Conservation (phyloP, 2,888 invertebrate species). For the Tenthredo notha region DNA sequence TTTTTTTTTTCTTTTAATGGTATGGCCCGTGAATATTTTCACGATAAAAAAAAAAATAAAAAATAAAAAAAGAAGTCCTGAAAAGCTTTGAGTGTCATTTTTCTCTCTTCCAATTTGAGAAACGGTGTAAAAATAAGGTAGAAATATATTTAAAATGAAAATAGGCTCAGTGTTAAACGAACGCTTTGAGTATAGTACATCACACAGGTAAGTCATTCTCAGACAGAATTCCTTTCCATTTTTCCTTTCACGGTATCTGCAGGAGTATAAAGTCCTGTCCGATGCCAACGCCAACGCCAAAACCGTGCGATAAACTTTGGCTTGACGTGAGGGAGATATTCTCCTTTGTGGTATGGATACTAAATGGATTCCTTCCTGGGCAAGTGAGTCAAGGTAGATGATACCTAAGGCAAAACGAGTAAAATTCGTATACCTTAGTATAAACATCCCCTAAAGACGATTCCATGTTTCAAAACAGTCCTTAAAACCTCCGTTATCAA, state of each 20-base stretch:
- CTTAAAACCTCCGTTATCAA: slow-evolving; percentile 10
- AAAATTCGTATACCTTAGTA: not conserved
- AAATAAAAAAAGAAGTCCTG: not conserved
- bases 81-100: not conserved
- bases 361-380: slow-evolving; percentile 34
- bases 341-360: slow-evolving; percentile 21
- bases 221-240: slow-evolving; percentile 12
- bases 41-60: too few relatives aligned
- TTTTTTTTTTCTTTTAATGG: not conserved
- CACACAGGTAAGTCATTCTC: slow-evolving; percentile 11
- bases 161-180: not conserved
- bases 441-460: not conserved
- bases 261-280: slow-evolving; percentile 13
- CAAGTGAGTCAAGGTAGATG: not conserved
- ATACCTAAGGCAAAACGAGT: not conserved
- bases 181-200: not conserved
- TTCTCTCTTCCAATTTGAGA: slow-evolving; percentile 1
- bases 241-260: not conserved
- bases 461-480: slow-evolving; percentile 9
- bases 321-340: slow-evolving; percentile 15
- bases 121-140: not conserved
- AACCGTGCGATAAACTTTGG: slow-evolving; percentile 14
- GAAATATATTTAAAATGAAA: not conserved
- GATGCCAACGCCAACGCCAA: not conserved
- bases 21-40: not conserved